Base-by-base conservation (phyloP, 2,888 invertebrate species). In the Dicranocentrus wangi region DNA sequence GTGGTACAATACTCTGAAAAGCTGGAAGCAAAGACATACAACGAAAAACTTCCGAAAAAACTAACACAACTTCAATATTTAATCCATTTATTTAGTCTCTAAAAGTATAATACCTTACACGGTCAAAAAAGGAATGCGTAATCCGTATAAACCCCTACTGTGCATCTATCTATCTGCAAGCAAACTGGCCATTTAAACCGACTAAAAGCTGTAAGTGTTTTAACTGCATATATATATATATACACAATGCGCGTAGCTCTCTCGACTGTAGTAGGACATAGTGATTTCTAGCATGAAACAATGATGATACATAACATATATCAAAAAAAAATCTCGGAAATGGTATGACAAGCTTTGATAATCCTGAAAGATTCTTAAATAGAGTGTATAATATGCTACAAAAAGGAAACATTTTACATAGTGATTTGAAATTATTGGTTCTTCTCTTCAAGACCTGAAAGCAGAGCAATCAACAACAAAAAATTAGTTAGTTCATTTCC, bases 41-140 rank as follows among this genome's bases (percentile, higher is more conserved):
- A 80, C 80, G 80, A 80, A 80, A 28, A 47, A 80, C 79, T 72
- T 72, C 66, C 72, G 72, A 32, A n/a, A n/a, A n/a, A n/a, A n/a
- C n/a, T n/a, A n/a, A n/a, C n/a, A n/a, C n/a, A n/a, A n/a, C n/a
- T n/a, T n/a, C n/a, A n/a, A n/a, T n/a, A n/a, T n/a, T n/a, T n/a
- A n/a, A n/a, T n/a, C n/a, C n/a, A n/a, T n/a, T n/a, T n/a, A n/a
- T n/a, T n/a, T n/a, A n/a, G n/a, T n/a, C n/a, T n/a, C n/a, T n/a
- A n/a, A n/a, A n/a, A n/a, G n/a, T n/a, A n/a, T n/a, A n/a, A n/a
- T n/a, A n/a, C n/a, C n/a, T n/a, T n/a, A n/a, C n/a, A n/a, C n/a
- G n/a, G n/a, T n/a, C n/a, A n/a, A n/a, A n/a, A n/a, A n/a, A n/a
- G n/a, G n/a, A n/a, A n/a, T n/a, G n/a, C n/a, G n/a, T n/a, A n/a